A percentile compares a stretch with the other conserved stretches of the same genome.
phyloP scores from a whole-genome alignment of 2,797 vertebrate species.

The Setipinna tenuifilis region DNA sequence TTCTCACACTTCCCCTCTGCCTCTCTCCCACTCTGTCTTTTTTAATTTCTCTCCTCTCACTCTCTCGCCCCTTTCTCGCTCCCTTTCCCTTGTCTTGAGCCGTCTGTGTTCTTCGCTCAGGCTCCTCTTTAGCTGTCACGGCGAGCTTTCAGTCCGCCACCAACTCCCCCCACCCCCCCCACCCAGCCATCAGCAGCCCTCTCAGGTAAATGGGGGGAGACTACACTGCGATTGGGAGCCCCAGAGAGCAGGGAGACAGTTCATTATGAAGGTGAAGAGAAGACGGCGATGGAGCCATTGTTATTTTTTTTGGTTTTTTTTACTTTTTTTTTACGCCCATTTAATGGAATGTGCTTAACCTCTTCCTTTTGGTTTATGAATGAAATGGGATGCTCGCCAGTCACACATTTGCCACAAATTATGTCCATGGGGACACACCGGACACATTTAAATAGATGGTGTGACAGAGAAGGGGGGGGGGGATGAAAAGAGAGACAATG shows the following conservation, averaged over 20 bases:
- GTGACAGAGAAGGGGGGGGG: neutral
- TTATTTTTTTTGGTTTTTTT: neutral
- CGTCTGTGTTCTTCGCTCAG: neutral
- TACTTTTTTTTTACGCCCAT: neutral
- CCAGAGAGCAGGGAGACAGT: neutral
- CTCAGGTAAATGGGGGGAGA: neutral
- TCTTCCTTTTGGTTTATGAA: constrained; percentile 4
- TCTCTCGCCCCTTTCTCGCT: constrained; percentile 51
- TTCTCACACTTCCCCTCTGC: neutral
- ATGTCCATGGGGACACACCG: neutral
- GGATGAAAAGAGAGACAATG: neutral
- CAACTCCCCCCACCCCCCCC: neutral
- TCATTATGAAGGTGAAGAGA: constrained; percentile 16
- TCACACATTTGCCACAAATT: constrained; percentile 2
- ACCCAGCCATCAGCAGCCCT: neutral
- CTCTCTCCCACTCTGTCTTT: too few species aligned
- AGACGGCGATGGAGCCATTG: neutral
- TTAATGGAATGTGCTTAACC: constrained; percentile 23
- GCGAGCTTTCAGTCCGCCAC: neutral
- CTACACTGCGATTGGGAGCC: neutral
- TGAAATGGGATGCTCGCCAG: neutral
- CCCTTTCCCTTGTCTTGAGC: neutral
- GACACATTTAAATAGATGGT: neutral
- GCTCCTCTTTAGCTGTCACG: neutral
- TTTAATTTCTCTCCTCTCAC: too few species aligned